Evolutionary conservation across 2,888 invertebrate genomes (phyloP).

Genomic region (Trachelus tabidus): DNA sequence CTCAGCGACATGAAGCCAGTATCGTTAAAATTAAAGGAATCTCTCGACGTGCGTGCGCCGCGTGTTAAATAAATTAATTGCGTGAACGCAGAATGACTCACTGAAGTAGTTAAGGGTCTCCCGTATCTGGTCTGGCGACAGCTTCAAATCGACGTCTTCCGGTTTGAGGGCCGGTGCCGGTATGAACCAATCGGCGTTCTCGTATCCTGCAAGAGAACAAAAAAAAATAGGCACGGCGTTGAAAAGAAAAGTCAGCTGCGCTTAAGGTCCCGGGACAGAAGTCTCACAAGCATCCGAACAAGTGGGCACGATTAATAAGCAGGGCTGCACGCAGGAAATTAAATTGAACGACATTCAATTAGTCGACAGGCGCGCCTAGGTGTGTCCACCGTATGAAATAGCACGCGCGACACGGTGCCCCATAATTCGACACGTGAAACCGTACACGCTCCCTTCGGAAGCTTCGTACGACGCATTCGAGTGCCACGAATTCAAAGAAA

Average conservation of each 20-base stretch:
- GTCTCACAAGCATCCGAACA: constrained; percentile 24
- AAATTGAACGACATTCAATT: constrained; percentile 22
- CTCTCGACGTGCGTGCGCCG: neutral
- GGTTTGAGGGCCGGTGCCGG: constrained; percentile 86
- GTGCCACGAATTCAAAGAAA: neutral
- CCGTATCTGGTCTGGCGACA: constrained; percentile 94
- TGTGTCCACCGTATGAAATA: neutral
- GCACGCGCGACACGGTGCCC: neutral
- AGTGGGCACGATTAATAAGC: constrained; percentile 27
- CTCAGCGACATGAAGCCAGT: neutral
- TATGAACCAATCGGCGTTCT: constrained; percentile 93
- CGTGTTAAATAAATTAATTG: neutral
- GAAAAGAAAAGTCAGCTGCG: constrained; percentile 1
- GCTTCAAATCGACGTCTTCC: constrained; percentile 78
- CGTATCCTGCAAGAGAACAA: constrained; percentile 76
- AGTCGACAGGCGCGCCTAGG: neutral
- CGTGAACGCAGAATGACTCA: constrained; percentile 71
- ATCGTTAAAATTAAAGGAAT: neutral
- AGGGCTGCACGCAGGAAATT: neutral
- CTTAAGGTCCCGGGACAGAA: neutral
- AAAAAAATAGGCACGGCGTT: neutral
- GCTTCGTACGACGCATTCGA: neutral
- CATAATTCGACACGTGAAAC: neutral
- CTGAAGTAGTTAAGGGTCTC: constrained; percentile 97
- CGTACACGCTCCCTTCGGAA: neutral